phyloP scores from a whole-genome alignment of 2,888 invertebrate genomes.

The Tetrapedia diversipes region DNA sequence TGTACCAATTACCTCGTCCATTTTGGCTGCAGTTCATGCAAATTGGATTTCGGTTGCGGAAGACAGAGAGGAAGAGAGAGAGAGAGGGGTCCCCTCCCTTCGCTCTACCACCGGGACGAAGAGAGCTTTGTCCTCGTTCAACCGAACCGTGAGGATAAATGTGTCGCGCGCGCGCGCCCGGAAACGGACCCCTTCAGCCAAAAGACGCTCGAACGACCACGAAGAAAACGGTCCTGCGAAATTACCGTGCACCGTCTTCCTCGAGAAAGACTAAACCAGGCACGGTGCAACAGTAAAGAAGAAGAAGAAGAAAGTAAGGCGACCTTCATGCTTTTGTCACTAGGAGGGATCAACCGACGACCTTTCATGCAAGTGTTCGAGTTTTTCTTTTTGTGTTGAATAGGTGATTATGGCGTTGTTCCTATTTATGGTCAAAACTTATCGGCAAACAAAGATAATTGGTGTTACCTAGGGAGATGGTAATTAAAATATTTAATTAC shows the following conservation, averaged over 20 bases:
- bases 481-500: too few relatives aligned
- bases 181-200: conserved; percentile 27
- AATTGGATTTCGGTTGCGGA: conserved; percentile 79
- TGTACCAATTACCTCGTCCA: conserved; percentile 78
- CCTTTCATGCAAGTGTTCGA: too few relatives aligned
- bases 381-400: too few relatives aligned
- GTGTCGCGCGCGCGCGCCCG: conserved; percentile 49
- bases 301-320: too few relatives aligned
- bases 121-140: conserved; percentile 52
- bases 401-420: too few relatives aligned
- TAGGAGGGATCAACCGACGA: too few relatives aligned
- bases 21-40: conserved; percentile 75
- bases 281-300: conserved; percentile 17
- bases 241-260: conserved; percentile 28
- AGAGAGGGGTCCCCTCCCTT: too few relatives aligned
- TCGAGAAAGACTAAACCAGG: not conserved
- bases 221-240: conserved; percentile 35
- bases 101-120: conserved; percentile 33
- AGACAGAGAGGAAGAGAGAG: conserved; percentile 58
- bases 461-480: too few relatives aligned
- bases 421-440: too few relatives aligned
- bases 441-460: too few relatives aligned
- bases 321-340: too few relatives aligned
- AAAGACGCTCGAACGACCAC: conserved; percentile 33
- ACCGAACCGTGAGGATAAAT: conserved; percentile 48